Base-by-base conservation (phyloP, 2,797 vertebrate species). In the Mus caroli region DNA sequence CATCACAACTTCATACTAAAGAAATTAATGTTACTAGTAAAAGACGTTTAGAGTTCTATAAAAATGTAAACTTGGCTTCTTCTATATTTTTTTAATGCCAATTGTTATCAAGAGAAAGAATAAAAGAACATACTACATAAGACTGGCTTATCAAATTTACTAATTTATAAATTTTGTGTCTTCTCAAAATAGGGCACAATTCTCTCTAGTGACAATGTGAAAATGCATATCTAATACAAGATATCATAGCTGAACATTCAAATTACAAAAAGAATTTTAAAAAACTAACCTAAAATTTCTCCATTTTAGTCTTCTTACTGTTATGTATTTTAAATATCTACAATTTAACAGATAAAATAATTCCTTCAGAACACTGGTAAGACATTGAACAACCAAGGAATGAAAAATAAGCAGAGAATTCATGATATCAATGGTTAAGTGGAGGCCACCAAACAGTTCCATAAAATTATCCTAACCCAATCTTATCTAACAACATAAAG, bases 51-150 rank as follows among this genome's bases (percentile, higher is more conserved):
- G 10, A 94, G 15, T 83, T 76, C 37, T 77, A 22, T 2, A 40
- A 31, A 19, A 91, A 95, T 96, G 28, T 88, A 54, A 79, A 76
- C 11, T 62, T 88, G 84, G 40, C 67, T 76, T 79, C 67, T 46
- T 3, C 78, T 75, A 13, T 58, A 7, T 4, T 87, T 28, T 83
- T 80, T 43, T 50, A 85, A 10, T 67, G 22, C 2, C 1, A 77
- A 77, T 83, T 93, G 71, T 60, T 94, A 9, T 73, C 77, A 89
- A 96, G 56, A 85, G 31, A 92, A 92, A 78, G 11, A 83, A 52
- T 22, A 88, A 52, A 86, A 73, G 58, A 93, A 52, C 34, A 90
- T 78, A 54, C 43, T 28, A 86, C 54, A 64, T 54, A 95, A 54
- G 71, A 92, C 28, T 56, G 78, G 22, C 71, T 88, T 73, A 60